Evolutionary conservation across 2,113 vertebrate genomes (phyloP).

Genomic region (Semicossyphus pulcher): DNA sequence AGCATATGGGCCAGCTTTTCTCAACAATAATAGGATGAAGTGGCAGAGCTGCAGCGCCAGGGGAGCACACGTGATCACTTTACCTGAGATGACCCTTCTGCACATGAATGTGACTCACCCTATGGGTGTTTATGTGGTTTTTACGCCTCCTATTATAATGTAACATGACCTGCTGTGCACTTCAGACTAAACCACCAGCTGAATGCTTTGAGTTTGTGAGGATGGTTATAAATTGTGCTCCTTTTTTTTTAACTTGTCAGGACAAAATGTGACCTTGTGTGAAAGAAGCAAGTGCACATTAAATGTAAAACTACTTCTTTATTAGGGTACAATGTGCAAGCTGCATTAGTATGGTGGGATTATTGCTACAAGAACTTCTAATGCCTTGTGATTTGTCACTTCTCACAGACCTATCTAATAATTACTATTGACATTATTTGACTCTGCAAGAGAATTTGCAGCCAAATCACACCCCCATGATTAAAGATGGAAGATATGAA

Average conservation of each 20-base stretch:
- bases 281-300: no score
- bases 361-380: no score
- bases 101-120: slow-evolving; percentile 43
- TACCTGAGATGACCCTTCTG: slow-evolving; percentile 68
- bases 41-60: slow-evolving; percentile 26
- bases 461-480: no score
- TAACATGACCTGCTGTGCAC: slow-evolving; percentile 40
- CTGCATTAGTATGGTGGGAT: no score
- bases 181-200: slow-evolving; percentile 19
- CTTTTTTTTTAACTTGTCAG: neutral
- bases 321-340: no score
- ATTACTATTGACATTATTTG: no score
- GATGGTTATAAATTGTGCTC: neutral
- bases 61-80: slow-evolving; percentile 48
- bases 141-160: slow-evolving; percentile 27
- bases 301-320: no score
- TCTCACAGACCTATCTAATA: no score
- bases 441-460: no score
- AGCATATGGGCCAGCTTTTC: slow-evolving; percentile 44
- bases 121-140: slow-evolving; percentile 29
- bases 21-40: slow-evolving; percentile 55
- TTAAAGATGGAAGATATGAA: no score
- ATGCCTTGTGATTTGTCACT: no score
- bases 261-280: neutral
- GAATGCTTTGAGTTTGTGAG: slow-evolving; percentile 24